Evolutionary conservation across 2,797 vertebrate genomes (phyloP).

Genomic region (Pygocentrus nattereri): DNA sequence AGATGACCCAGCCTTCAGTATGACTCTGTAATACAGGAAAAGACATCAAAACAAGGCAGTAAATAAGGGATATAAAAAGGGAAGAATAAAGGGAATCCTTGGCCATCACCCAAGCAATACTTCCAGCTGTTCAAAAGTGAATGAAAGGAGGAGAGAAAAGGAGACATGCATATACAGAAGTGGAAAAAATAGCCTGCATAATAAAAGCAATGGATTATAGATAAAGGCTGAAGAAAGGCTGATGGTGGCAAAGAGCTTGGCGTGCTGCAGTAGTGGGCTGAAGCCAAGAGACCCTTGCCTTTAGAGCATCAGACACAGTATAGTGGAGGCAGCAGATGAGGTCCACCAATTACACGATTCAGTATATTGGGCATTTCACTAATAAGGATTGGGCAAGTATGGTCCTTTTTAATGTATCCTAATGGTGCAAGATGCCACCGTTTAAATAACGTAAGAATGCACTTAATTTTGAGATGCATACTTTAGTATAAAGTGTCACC

Average conservation of each 20-base stretch:
- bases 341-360: not conserved
- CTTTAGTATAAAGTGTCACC: too few species aligned
- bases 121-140: slow-evolving; percentile 7
- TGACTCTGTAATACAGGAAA: slow-evolving; percentile 2
- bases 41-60: slow-evolving; percentile 2
- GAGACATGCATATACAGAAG: not conserved
- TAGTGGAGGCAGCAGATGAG: not conserved
- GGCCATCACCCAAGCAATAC: slow-evolving; percentile 10
- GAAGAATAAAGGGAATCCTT: slow-evolving; percentile 1
- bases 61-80: slow-evolving; percentile 11
- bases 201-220: slow-evolving; percentile 14
- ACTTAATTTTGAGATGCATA: too few species aligned
- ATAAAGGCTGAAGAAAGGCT: slow-evolving; percentile 9
- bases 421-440: not conserved
- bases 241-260: slow-evolving; percentile 10
- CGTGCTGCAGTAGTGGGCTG: not conserved
- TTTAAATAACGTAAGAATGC: not conserved
- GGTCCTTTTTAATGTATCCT: not conserved
- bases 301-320: slow-evolving; percentile 6
- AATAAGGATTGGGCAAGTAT: not conserved
- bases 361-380: not conserved
- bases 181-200: not conserved
- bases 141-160: not conserved
- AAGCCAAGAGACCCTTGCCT: slow-evolving; percentile 1
- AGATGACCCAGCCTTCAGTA: slow-evolving; percentile 24